These are phyloP conservation scores for Pheosia gnoma DNA, from an alignment of 2,888 invertebrate species.

Conservation along the genomic window DNA sequence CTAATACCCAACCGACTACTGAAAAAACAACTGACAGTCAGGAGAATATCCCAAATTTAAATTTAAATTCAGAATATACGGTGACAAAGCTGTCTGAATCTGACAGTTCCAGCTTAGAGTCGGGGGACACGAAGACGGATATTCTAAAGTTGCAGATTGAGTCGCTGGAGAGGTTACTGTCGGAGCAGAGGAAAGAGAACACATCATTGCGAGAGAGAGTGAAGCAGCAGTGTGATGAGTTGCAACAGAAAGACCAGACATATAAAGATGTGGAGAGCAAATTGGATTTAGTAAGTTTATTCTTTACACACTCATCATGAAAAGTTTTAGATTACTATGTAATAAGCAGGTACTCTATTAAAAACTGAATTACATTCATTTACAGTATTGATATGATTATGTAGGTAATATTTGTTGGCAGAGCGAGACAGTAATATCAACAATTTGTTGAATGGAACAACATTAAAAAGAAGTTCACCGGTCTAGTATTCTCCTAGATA, in stretches of 20 bases:
- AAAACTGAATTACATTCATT: too few species aligned
- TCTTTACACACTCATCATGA: background rate
- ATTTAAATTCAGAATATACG: constrained; percentile 12
- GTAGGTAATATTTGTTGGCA: too few species aligned
- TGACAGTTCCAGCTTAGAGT: constrained; percentile 17
- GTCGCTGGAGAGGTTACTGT: constrained; percentile 63
- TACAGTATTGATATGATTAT: too few species aligned
- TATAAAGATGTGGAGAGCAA: constrained; percentile 79
- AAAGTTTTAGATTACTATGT: too few species aligned
- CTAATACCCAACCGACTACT: constrained; percentile 4
- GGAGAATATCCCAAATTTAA: constrained; percentile 25
- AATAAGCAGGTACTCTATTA: too few species aligned
- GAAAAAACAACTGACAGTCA: constrained; percentile 19
- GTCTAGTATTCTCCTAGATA: too few species aligned
- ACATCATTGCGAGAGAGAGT: constrained; percentile 57
- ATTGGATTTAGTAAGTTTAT: constrained; percentile 71
- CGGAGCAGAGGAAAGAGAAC: constrained; percentile 72
- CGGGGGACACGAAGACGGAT: constrained; percentile 50
- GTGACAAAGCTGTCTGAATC: constrained; percentile 19
- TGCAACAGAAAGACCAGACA: constrained; percentile 65
- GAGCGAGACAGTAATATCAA: too few species aligned
- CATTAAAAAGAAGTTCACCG: too few species aligned
- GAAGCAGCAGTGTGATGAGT: constrained; percentile 68
- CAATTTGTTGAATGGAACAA: too few species aligned
- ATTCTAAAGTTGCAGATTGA: constrained; percentile 64